Conservation (phyloP, 2,797 vertebrate genomes). For the Dermochelys coriacea region DNA sequence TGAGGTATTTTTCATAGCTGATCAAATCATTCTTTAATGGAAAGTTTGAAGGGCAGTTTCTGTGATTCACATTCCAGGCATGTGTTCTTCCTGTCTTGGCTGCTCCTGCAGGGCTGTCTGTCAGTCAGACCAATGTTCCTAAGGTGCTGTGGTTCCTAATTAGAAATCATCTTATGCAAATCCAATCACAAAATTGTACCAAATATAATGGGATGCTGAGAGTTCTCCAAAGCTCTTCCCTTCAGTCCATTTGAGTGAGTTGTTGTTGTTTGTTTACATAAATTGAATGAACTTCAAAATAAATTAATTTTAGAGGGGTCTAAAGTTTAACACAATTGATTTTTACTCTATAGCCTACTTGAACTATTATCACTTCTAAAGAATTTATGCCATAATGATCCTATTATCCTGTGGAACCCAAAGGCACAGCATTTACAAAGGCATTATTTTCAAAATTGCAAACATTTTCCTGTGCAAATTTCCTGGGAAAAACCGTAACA, state of each 20-base stretch:
- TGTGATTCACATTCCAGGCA: neutral
- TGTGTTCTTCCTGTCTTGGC: neutral
- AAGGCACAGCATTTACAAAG: neutral
- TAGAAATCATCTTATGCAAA: neutral
- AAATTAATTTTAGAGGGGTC: neutral
- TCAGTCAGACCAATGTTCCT: neutral
- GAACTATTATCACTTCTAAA: neutral
- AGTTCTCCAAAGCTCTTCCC: constrained; percentile 10
- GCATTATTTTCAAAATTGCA: neutral
- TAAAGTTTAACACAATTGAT: neutral
- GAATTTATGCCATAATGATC: neutral
- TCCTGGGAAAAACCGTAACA: neutral
- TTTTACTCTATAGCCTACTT: neutral
- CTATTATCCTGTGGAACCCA: neutral
- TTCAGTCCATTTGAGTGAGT: neutral
- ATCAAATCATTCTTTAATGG: neutral
- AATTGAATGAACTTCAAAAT: constrained; percentile 27
- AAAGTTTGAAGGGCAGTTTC: neutral
- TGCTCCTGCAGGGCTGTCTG: neutral
- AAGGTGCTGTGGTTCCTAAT: neutral
- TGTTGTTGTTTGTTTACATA: neutral
- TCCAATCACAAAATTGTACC: neutral
- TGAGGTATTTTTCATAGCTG: neutral
- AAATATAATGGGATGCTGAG: neutral
- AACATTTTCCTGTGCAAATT: neutral